These are phyloP conservation scores for Malacoctenus gilli DNA, from an alignment of 2,797 vertebrate species.

Conservation along the genomic window DNA sequence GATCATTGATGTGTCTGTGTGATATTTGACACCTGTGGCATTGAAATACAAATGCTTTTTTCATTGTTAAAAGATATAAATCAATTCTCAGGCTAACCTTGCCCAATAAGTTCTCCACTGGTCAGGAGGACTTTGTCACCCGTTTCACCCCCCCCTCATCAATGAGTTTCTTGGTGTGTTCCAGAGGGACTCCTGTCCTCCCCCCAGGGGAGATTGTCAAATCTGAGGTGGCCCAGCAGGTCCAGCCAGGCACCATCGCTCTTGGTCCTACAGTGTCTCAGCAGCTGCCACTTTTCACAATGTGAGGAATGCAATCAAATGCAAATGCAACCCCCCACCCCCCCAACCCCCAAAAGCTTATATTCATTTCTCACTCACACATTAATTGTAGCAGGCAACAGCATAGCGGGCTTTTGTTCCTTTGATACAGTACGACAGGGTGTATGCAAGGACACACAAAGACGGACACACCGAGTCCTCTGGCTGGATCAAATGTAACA, in stretches of 20 bases:
- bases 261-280: slow-evolving; percentile 40
- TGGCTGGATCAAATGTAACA: slow-evolving; percentile 52
- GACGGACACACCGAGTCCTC: slow-evolving; percentile 15
- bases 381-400: slow-evolving; percentile 44
- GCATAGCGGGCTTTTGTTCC: slow-evolving; percentile 54
- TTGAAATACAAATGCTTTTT: too few species aligned
- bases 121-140: too few species aligned
- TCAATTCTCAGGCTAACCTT: too few species aligned
- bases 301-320: slow-evolving; percentile 73
- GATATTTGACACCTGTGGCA: too few species aligned
- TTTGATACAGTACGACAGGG: slow-evolving; percentile 36
- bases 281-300: slow-evolving; percentile 57
- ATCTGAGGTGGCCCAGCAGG: slow-evolving; percentile 42
- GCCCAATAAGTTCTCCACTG: too few species aligned
- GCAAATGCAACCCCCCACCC: slow-evolving; percentile 69
- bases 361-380: slow-evolving; percentile 45
- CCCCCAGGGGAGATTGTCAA: slow-evolving; percentile 23
- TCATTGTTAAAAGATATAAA: too few species aligned
- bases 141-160: too few species aligned
- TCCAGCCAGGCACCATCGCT: slow-evolving; percentile 37
- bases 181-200: slow-evolving; percentile 35
- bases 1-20: too few species aligned
- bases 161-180: slow-evolving; percentile 65
- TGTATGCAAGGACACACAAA: not conserved
- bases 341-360: slow-evolving; percentile 22